Base-by-base conservation (phyloP, 1,140 invertebrate genomes). In the Atta texana region DNA sequence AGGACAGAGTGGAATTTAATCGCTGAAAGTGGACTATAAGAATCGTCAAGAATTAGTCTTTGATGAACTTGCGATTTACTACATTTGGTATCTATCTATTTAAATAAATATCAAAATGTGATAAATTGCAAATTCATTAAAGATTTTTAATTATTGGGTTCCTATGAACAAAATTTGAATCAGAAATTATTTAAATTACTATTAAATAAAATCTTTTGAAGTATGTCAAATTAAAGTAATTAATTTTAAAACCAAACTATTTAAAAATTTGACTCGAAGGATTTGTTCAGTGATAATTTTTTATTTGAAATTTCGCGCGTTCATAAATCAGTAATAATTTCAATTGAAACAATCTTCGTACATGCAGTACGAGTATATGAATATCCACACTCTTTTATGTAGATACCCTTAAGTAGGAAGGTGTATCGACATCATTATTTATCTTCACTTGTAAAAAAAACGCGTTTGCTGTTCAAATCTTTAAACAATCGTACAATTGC, bases 401-500 rank as follows among this genome's bases (percentile, higher is more conserved):
- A 68, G 68, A 85, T 84, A 82, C 1, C 6, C 49, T 16, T 53
- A 72, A 39, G 7, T 86, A 86, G 80, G 89, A 91, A 91, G 87
- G 72, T 87, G 76, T 34, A 89, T 85, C 61, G 75, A 76, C n/a
- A 64, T 51, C 55, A 1, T 6, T 49, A 64, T 8, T 80, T 44
- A 39, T 81, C 68, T 64, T 75, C 28, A 28, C 59, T 34, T 34
- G 31, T 34, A 8, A 71, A 86, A 57, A 81, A 68, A 81, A n/a
- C 2, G 16, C 75, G 59, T 84, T 71, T 81, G 28, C 85, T 75
- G 44, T 39, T 21, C 14, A 44, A 28, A 7, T 31, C 0, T 66
- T 53, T 34, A 31, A 80, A n/a, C 7, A 39, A 39, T 39, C 49
- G 12, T 14, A 14, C 14, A 2, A 18, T 63, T 14, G 34, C 12